Evolutionary conservation across 2,888 invertebrate genomes (phyloP).

Genomic region (Caenorhabditis sp.): DNA sequence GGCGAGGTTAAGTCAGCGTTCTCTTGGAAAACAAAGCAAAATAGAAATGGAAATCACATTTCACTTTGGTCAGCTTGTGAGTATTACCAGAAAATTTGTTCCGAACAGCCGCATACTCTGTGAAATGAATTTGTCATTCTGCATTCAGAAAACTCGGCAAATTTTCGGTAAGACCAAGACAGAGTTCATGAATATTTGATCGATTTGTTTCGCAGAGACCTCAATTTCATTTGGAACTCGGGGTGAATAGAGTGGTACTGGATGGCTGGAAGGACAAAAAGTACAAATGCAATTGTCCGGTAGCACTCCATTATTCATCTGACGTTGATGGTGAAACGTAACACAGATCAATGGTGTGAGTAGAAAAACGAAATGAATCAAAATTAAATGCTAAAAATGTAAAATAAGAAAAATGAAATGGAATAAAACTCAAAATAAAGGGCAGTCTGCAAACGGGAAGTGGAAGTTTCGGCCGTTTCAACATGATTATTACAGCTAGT

Average conservation of each 20-base stretch:
- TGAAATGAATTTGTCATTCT: neutral
- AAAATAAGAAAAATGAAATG: neutral
- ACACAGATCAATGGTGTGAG: neutral
- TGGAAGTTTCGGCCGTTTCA: no score
- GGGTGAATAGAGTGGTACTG: neutral
- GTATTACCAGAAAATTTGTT: slow-evolving; percentile 14
- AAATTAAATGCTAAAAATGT: no score
- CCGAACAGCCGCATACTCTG: neutral
- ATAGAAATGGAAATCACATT: slow-evolving; percentile 25
- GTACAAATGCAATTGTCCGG: slow-evolving; percentile 25
- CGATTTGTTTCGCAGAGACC: slow-evolving; percentile 17
- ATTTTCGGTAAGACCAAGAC: slow-evolving; percentile 14
- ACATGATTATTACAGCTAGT: slow-evolving; percentile 1
- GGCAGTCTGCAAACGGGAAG: neutral
- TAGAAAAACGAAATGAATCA: no score
- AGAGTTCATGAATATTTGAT: slow-evolving; percentile 56
- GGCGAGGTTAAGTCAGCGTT: slow-evolving; percentile 6
- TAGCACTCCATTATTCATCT: slow-evolving; percentile 38
- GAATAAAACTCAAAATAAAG: neutral
- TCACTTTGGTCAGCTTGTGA: neutral
- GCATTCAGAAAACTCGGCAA: neutral
- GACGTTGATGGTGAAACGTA: slow-evolving; percentile 13
- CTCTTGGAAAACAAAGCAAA: neutral
- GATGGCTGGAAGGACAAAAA: slow-evolving; percentile 44
- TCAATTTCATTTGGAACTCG: slow-evolving; percentile 36